A percentile compares a stretch with the other conserved stretches of the same genome.
Conservation (phyloP, 2,113 vertebrate species). For the Onychostruthus taczanowskii region DNA sequence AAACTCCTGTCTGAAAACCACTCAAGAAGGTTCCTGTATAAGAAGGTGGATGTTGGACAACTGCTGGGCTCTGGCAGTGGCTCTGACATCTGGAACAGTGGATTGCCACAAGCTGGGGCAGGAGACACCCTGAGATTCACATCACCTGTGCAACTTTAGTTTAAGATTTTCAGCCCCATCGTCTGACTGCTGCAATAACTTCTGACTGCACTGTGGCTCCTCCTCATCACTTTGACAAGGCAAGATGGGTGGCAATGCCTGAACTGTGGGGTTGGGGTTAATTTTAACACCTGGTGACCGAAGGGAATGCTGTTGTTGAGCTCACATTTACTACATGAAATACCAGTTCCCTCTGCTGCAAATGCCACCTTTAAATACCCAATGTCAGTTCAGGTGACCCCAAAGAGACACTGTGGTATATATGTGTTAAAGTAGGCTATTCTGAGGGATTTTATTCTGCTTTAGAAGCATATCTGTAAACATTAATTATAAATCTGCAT, state of each 20-base stretch:
- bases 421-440: neutral
- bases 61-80: neutral
- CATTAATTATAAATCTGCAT: neutral
- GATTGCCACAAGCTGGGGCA: neutral
- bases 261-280: neutral
- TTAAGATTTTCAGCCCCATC: neutral
- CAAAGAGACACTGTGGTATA: accelerated
- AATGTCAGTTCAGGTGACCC: neutral
- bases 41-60: neutral
- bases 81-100: neutral
- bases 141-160: neutral
- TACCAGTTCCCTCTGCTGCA: neutral
- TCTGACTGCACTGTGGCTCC: neutral
- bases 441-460: neutral
- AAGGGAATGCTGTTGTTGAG: neutral
- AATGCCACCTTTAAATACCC: neutral
- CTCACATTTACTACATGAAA: neutral
- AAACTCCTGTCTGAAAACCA: neutral
- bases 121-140: neutral
- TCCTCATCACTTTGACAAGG: neutral
- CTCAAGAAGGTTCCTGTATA: neutral
- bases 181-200: neutral
- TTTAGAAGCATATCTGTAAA: neutral
- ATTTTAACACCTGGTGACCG: neutral
- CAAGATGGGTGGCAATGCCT: neutral